Evolutionary conservation across 2,797 vertebrate species (phyloP), one percentile per base, ranked within the genome.

Genomic region (Gallinago solitaria): DNA sequence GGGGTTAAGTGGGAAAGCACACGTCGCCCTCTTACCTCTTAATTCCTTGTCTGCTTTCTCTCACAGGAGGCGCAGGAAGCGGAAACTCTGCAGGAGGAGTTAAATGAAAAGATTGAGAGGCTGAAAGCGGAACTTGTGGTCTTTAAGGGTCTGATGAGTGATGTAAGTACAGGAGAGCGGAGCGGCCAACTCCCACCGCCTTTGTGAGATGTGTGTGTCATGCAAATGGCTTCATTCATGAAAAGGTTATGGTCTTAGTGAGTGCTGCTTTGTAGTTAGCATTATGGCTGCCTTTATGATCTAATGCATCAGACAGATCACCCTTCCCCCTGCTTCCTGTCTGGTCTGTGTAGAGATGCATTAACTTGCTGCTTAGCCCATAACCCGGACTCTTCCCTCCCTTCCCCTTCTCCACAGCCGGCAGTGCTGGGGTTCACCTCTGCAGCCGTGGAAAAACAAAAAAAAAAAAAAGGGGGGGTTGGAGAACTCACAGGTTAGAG

Each of bases 81-180:
- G 0, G 98, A 99, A 30, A 98, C 98, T 90, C 97, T 99, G 87
- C 99, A 99, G 97, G 98, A 98, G 70, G 99, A 99, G 96, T 96
- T 99, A 87, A 99, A 97, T 4, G 98, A 99, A 96, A 99, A 99
- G 97, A 99, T 99, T 23, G 99, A 99, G 97, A 97, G 98, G 86
- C 98, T 99, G 94, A 99, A 99, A 97, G 98, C 99, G 3, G 99
- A 99, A 83, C 98, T 99, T 19, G 99, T 99, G 96, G 99, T 99
- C 95, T 99, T 99, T 98, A 99, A 99, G 98, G 99, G 99, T 95
- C 98, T 99, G 92, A 99, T 99, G 99, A 99, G 98, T 94, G 99
- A 99, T 41, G 99, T 99, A 98, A 99, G 99, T 99, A 89, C 92
- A 15, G 37, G 67, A n/a, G 50, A 76, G 59, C 64, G 4, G 86